phyloP scores from a whole-genome alignment of 2,113 vertebrate genomes.

The Alexandromys fortis region DNA sequence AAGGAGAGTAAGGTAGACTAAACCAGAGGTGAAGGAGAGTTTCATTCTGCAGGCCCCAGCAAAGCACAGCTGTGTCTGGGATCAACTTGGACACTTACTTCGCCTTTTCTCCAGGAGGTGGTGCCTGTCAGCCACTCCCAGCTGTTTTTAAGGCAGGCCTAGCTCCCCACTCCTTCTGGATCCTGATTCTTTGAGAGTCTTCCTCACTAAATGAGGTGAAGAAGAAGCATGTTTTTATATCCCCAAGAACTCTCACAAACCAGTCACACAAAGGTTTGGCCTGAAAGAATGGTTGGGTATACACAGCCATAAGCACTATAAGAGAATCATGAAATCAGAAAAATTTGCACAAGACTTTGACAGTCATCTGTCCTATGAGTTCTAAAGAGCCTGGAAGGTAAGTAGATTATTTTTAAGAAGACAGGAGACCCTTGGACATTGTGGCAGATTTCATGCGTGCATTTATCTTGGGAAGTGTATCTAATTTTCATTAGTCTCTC shows the following conservation, averaged over 20 bases:
- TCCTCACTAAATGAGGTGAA: neutral
- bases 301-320: neutral
- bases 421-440: neutral
- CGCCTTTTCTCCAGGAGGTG: slow-evolving; percentile 76
- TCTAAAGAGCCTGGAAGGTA: neutral
- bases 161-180: neutral
- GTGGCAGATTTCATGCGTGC: neutral
- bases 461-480: neutral
- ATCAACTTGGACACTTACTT: slow-evolving; percentile 59
- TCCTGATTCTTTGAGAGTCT: neutral
- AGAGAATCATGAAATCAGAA: neutral
- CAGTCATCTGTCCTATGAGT: neutral
- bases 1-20: neutral
- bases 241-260: neutral
- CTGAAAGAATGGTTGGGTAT: neutral
- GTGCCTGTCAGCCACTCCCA: slow-evolving; percentile 76
- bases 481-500: neutral
- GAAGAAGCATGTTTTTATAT: neutral
- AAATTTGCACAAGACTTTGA: neutral
- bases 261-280: neutral
- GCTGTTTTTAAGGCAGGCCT: neutral
- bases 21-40: neutral
- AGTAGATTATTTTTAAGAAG: neutral
- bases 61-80: neutral
- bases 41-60: too few species aligned